Evolutionary conservation across 1,140 invertebrate genomes (phyloP), one percentile per base, ranked within the genome.

Genomic region (Macrobrachium rosenbergii): DNA sequence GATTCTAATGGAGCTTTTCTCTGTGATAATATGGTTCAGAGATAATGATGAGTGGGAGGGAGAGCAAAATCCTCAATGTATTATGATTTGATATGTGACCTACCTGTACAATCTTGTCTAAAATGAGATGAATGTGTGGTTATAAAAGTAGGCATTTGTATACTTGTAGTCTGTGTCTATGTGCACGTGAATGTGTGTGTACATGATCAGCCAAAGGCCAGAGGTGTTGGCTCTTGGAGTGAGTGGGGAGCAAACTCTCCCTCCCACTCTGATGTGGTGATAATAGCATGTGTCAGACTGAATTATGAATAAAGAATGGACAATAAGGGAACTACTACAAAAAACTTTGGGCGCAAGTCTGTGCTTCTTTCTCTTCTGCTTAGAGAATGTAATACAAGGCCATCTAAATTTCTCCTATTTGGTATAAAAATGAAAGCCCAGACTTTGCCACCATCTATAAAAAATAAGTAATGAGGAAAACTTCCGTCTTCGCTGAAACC

Each of bases 341-440:
- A 87, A 87, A 81, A 28, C 45, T 75, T 37, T 52, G 85, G 85
- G 85, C 78, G 63, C 37, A 75, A 82, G 85, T 87, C 85, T 87
- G 85, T 82, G 85, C 85, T 87, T 78, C 69, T 82, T 17, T 21
- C 81, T 84, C 64, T 81, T 52, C 81, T 59, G 81, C 78, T 80
- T 81, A 69, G 81, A 82, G 85, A 80, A 87, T 80, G 72, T 87
- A 67, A 81, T 63, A 87, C 81, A 87, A 87, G 85, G 85, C 85
- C 81, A 87, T 87, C 67, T 59, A 87, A 87, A 76, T 87, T 85
- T 87, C 75, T 82, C 72, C 60, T 77, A 69, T 17, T 60, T 81
- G 85, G 85, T 87, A 87, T 87, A 87, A 87, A 87, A 87, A 87
- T 75, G 85, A 87, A 87, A 87, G 85, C 85, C 81, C 85, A 87